A percentile compares a stretch with the other conserved stretches of the same genome.
phyloP scores from a whole-genome alignment of 2,113 vertebrate species.

The Pelecanoides urinatrix region DNA sequence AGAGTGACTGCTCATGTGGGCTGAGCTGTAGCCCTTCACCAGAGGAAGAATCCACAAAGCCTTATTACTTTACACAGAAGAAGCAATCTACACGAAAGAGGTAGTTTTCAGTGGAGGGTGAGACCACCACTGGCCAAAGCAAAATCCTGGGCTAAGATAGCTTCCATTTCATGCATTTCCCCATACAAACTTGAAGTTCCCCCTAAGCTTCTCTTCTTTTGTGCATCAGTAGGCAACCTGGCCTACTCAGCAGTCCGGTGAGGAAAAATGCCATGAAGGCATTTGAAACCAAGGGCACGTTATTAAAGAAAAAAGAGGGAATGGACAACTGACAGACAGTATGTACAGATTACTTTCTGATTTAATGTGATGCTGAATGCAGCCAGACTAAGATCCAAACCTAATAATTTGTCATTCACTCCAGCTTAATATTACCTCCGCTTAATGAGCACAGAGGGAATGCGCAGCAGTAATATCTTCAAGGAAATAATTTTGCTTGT shows the following conservation, averaged over 20 bases:
- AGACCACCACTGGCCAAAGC: neutral
- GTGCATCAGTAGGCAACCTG: neutral
- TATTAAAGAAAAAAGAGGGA: neutral
- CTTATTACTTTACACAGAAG: neutral
- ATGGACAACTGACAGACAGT: neutral
- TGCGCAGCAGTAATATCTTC: neutral
- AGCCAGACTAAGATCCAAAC: neutral
- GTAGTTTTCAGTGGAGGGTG: neutral
- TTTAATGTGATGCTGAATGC: neutral
- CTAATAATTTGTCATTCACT: neutral
- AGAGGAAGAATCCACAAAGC: neutral
- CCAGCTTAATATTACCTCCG: neutral
- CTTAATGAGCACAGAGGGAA: neutral
- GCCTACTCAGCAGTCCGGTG: neutral
- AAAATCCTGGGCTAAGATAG: neutral
- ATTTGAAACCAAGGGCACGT: neutral
- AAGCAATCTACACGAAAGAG: neutral
- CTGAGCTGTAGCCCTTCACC: neutral
- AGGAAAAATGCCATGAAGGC: neutral
- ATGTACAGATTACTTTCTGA: neutral
- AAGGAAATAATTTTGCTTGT: neutral
- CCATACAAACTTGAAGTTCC: neutral
- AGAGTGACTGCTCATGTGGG: rapidly evolving
- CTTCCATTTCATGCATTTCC: neutral
- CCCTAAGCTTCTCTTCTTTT: neutral